A percentile compares a stretch with the other conserved stretches of the same genome.
Evolutionary conservation across 2,888 invertebrate genomes (phyloP).

Genomic region (Drosophila neotestacea): DNA sequence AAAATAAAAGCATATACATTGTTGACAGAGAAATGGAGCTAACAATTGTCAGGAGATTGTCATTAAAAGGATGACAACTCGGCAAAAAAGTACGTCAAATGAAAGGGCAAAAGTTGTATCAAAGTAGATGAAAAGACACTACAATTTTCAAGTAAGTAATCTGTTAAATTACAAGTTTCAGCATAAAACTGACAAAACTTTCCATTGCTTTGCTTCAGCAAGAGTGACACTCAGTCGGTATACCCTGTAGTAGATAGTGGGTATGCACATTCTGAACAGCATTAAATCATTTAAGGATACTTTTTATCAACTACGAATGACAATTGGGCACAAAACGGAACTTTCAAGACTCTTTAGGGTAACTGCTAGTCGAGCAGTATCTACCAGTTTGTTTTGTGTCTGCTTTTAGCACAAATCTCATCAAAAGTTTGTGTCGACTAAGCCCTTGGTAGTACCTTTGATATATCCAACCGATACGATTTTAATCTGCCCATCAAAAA

Average conservation of each 20-base stretch:
- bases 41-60: conserved; percentile 57
- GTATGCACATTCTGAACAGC: background rate
- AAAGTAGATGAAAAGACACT: conserved; percentile 29
- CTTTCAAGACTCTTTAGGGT: background rate
- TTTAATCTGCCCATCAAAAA: conserved; percentile 46
- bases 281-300: too few relatives aligned
- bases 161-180: conserved; percentile 52
- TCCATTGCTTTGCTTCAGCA: conserved; percentile 6
- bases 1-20: conserved; percentile 4
- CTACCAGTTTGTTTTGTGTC: background rate
- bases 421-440: conserved; percentile 19
- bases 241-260: background rate
- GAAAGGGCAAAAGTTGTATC: conserved; percentile 37
- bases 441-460: conserved; percentile 11
- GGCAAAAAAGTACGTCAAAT: conserved; percentile 26
- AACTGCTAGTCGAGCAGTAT: background rate
- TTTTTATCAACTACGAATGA: too few relatives aligned
- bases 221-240: conserved; percentile 1
- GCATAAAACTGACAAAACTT: conserved; percentile 36
- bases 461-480: conserved; percentile 11
- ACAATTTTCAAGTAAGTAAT: conserved; percentile 47
- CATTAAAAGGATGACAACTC: conserved; percentile 52
- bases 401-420: conserved; percentile 35
- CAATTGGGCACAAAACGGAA: too few relatives aligned
- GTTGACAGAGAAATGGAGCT: conserved; percentile 27